These are phyloP conservation scores for Acromyrmex charruanus DNA, from an alignment of 1,140 invertebrate species.

Conservation along the genomic window DNA sequence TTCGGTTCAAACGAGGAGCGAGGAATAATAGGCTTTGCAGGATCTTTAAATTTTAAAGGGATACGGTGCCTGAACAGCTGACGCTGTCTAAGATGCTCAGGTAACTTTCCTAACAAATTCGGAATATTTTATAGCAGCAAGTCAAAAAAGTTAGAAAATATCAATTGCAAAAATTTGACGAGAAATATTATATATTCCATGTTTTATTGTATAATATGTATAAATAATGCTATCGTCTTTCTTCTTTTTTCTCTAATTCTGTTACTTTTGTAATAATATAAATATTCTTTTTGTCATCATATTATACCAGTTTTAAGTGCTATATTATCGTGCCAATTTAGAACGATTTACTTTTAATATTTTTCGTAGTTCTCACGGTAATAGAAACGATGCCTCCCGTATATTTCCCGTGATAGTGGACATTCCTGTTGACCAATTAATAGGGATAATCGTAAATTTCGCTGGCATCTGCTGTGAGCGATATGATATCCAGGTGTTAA, in stretches of 20 bases:
- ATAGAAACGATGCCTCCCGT: neutral
- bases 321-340: neutral
- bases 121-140: constrained; percentile 22
- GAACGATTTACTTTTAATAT: neutral
- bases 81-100: constrained; percentile 59
- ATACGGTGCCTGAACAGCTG: constrained; percentile 73
- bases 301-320: neutral
- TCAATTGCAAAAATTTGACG: neutral
- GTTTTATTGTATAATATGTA: neutral
- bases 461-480: constrained; percentile 57
- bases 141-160: neutral
- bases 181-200: constrained; percentile 22
- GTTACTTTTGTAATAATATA: constrained; percentile 13
- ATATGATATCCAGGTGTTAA: constrained; percentile 75
- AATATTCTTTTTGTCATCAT: neutral
- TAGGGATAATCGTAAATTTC: constrained; percentile 67
- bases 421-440: constrained; percentile 61
- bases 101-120: constrained; percentile 50
- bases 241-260: neutral
- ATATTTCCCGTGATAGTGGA: constrained; percentile 20
- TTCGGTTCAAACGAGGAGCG: constrained; percentile 15
- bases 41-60: constrained; percentile 83
- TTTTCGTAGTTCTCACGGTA: constrained; percentile 61
- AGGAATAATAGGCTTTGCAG: constrained; percentile 68
- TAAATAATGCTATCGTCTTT: neutral